A percentile compares a stretch with the other conserved stretches of the same genome.
phyloP scores from a whole-genome alignment of 2,888 invertebrate species.

The Calliopum simillimum region DNA sequence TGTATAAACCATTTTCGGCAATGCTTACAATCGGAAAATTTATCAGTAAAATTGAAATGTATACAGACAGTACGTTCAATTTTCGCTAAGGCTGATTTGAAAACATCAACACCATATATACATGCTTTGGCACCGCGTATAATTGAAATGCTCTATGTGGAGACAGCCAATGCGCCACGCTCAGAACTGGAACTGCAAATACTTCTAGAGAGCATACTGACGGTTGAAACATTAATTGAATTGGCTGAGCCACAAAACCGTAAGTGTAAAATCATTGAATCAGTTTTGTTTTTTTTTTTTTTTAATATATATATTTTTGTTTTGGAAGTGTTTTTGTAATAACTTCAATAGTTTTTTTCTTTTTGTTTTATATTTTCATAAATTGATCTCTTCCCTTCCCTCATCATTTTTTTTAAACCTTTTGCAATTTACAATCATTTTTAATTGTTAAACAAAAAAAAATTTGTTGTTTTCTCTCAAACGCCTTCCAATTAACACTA shows the following conservation, averaged over 20 bases:
- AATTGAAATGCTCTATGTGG: constrained; percentile 79
- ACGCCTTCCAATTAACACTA: constrained; percentile 32
- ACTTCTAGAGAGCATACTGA: constrained; percentile 78
- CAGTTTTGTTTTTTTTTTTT: no score
- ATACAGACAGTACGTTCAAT: constrained; percentile 83
- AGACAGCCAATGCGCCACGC: constrained; percentile 72
- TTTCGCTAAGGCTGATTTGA: constrained; percentile 78
- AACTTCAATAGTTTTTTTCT: constrained; percentile 28
- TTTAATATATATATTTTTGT: not conserved
- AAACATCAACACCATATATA: constrained; percentile 82
- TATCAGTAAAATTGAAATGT: constrained; percentile 79
- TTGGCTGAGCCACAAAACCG: constrained; percentile 82
- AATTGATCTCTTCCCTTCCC: constrained; percentile 27
- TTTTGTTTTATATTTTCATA: not conserved
- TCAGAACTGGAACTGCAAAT: constrained; percentile 79
- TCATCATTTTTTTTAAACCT: constrained; percentile 35
- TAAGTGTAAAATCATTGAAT: constrained; percentile 70
- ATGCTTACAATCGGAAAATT: constrained; percentile 77
- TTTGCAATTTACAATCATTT: not conserved
- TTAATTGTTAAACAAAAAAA: constrained; percentile 38
- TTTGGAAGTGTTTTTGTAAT: constrained; percentile 2
- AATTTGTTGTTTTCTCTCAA: constrained; percentile 35
- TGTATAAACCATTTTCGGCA: constrained; percentile 93
- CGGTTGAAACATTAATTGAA: constrained; percentile 80
- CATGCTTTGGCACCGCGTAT: constrained; percentile 83